Percentiles rank a stretch among this genome's conserved stretches.
phyloP scores from a whole-genome alignment of 2,113 vertebrate genomes.

The Indicator maculatus region DNA sequence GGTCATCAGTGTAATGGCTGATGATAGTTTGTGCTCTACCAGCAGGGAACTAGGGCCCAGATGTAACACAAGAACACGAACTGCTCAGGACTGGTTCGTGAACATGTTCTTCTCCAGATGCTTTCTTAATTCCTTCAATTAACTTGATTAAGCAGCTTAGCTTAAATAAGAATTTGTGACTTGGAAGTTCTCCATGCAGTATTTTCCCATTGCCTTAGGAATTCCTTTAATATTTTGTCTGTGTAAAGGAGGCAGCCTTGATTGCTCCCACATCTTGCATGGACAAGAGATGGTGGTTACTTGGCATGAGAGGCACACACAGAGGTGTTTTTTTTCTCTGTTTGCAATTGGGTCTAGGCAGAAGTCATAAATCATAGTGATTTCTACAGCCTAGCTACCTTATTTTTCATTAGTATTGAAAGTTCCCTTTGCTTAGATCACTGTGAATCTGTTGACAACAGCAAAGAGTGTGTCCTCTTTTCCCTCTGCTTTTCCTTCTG shows the following conservation, averaged over 20 bases:
- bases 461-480: not conserved
- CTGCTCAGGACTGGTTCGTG: not conserved
- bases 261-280: not conserved
- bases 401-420: not conserved
- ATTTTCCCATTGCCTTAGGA: constrained; percentile 29
- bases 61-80: not conserved
- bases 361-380: constrained; percentile 14
- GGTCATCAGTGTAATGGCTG: not conserved
- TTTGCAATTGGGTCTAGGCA: not conserved
- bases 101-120: not conserved
- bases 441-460: not conserved
- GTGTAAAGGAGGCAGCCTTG: not conserved
- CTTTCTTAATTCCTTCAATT: constrained; percentile 55
- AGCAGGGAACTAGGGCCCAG: not conserved
- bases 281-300: not conserved
- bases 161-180: constrained; percentile 37
- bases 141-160: constrained; percentile 63
- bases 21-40: not conserved
- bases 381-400: not conserved
- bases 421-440: not conserved
- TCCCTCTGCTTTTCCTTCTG: not conserved
- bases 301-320: not conserved
- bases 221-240: not conserved
- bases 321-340: not conserved
- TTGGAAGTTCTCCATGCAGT: constrained; percentile 22